A percentile compares a stretch with the other conserved stretches of the same genome.
Evolutionary conservation across 1,140 invertebrate genomes (phyloP).

Genomic region (Saccostrea glomerata): DNA sequence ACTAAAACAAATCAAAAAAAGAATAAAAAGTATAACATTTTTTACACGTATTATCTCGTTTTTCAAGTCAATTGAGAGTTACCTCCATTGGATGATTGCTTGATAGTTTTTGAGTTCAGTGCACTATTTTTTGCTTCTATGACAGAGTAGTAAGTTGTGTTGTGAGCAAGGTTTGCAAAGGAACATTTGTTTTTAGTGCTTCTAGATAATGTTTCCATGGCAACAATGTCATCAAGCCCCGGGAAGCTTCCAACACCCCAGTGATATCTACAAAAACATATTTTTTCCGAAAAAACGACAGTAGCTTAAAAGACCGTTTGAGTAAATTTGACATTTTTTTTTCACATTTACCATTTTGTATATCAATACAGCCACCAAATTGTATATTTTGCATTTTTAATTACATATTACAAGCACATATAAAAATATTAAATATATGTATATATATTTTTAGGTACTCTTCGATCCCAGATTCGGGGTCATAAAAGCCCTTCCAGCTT

Average conservation of each 20-base stretch:
- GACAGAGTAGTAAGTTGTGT: slow-evolving; percentile 61
- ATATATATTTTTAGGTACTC: slow-evolving; percentile 1
- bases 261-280: slow-evolving; percentile 45
- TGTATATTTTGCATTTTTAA: too few relatives aligned
- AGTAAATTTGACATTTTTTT: neutral
- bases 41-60: too few relatives aligned
- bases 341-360: too few relatives aligned
- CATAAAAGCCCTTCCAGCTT: slow-evolving; percentile 53
- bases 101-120: slow-evolving; percentile 53
- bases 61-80: neutral
- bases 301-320: neutral
- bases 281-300: neutral
- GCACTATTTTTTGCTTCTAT: slow-evolving; percentile 64
- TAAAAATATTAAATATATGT: neutral
- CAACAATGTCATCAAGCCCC: slow-evolving; percentile 57
- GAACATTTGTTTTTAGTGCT: slow-evolving; percentile 51
- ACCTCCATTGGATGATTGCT: slow-evolving; percentile 64
- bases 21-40: too few relatives aligned
- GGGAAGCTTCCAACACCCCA: slow-evolving; percentile 60
- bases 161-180: slow-evolving; percentile 52
- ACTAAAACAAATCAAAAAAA: slow-evolving; percentile 43
- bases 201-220: slow-evolving; percentile 43
- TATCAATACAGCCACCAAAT: too few relatives aligned
- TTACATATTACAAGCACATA: too few relatives aligned
- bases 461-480: slow-evolving; percentile 56